A percentile compares a stretch with the other conserved stretches of the same genome.
Conservation (phyloP, 2,113 vertebrate genomes). For the Amphiprion ocellaris region DNA sequence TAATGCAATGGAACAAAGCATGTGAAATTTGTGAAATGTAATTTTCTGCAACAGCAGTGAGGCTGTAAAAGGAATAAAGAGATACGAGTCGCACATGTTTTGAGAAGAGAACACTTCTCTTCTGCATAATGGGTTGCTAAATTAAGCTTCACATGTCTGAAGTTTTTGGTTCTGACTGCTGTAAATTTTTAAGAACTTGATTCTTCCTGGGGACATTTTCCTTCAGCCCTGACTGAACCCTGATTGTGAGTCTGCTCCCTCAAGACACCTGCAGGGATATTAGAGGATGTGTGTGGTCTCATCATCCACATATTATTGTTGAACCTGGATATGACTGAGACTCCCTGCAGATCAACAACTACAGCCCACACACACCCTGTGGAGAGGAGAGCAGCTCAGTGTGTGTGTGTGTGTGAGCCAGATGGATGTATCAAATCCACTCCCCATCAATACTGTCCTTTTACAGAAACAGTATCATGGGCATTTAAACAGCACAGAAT, state of each 20-base stretch:
- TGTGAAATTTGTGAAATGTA: neutral
- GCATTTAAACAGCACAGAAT: neutral
- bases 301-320: too few species aligned
- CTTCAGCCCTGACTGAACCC: neutral
- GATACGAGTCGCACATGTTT: neutral
- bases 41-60: constrained; percentile 32
- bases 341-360: too few species aligned
- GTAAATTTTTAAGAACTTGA: neutral
- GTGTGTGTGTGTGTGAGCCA: neutral
- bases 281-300: neutral
- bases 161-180: too few species aligned
- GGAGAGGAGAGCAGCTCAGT: too few species aligned
- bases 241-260: neutral
- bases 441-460: neutral
- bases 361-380: too few species aligned
- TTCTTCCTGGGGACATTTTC: too few species aligned
- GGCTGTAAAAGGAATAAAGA: constrained; percentile 9
- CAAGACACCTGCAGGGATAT: neutral
- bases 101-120: neutral
- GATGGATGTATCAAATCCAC: constrained; percentile 10
- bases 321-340: too few species aligned
- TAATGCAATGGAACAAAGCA: constrained; percentile 3
- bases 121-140: neutral
- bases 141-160: neutral
- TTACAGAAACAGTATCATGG: neutral